Conservation (phyloP, 2,797 vertebrate genomes). For the Falco columbarius region DNA sequence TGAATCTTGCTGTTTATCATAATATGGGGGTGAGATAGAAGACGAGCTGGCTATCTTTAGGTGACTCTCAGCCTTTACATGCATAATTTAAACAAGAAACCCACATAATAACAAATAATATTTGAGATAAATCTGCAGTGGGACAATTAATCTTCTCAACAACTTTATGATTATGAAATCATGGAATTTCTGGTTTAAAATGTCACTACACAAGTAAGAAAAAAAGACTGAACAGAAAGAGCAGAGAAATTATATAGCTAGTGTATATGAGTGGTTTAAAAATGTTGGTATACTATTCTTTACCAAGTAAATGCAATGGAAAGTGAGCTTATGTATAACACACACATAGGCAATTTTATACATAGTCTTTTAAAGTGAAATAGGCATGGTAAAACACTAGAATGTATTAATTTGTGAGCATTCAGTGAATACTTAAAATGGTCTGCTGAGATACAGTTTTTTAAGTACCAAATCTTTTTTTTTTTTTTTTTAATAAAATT, state of each 20-base stretch:
- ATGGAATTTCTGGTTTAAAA: background rate
- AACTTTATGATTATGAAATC: background rate
- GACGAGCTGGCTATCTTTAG: background rate
- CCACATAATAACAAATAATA: background rate
- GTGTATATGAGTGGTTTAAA: background rate
- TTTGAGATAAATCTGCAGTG: background rate
- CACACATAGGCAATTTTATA: background rate
- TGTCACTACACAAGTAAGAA: background rate
- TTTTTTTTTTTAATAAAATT: background rate
- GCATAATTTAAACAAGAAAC: background rate
- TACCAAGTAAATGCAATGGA: background rate
- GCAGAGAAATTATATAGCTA: background rate
- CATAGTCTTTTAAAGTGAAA: background rate
- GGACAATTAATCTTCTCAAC: background rate
- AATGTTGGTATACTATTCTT: background rate
- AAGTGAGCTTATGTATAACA: background rate
- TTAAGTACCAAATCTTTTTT: background rate
- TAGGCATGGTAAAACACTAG: background rate
- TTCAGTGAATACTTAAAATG: background rate
- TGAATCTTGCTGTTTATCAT: background rate
- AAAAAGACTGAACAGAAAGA: background rate
- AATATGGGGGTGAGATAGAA: background rate
- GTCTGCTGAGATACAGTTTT: background rate
- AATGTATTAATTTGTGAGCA: background rate
- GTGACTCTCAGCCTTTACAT: background rate